These are phyloP conservation scores for Galleria mellonella DNA, from an alignment of 1,140 invertebrate species.

Conservation along the genomic window DNA sequence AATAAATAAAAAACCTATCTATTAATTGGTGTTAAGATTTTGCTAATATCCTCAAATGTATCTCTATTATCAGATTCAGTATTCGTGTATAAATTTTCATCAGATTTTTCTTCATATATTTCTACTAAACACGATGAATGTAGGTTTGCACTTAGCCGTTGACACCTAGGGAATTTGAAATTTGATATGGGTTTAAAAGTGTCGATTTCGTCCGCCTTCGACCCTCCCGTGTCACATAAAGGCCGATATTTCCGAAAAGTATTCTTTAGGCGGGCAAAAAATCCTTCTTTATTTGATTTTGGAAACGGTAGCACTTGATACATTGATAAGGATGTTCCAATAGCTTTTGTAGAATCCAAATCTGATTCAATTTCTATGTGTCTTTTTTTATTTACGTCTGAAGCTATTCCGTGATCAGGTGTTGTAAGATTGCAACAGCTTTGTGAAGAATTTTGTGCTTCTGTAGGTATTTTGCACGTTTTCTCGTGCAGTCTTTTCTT, in stretches of 20 bases:
- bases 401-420: not conserved
- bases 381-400: not conserved
- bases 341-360: not conserved
- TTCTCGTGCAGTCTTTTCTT: not conserved
- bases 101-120: conserved; percentile 34
- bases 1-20: no score
- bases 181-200: conserved; percentile 29
- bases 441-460: not conserved
- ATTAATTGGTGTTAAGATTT: no score
- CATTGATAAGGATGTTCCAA: conserved; percentile 35
- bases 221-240: conserved; percentile 11
- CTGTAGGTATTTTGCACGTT: not conserved
- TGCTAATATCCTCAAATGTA: no score
- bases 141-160: conserved; percentile 17
- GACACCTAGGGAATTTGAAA: conserved; percentile 42
- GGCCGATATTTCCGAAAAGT: conserved; percentile 35
- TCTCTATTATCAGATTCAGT: no score
- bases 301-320: conserved; percentile 52
- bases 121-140: conserved; percentile 28
- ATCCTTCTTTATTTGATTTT: conserved; percentile 36
- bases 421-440: not conserved
- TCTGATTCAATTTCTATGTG: not conserved
- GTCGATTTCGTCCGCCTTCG: conserved; percentile 19
- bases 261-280: conserved; percentile 38
- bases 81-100: no score